Evolutionary conservation across 1,140 invertebrate genomes (phyloP).

Genomic region (Lepidurus couesii): DNA sequence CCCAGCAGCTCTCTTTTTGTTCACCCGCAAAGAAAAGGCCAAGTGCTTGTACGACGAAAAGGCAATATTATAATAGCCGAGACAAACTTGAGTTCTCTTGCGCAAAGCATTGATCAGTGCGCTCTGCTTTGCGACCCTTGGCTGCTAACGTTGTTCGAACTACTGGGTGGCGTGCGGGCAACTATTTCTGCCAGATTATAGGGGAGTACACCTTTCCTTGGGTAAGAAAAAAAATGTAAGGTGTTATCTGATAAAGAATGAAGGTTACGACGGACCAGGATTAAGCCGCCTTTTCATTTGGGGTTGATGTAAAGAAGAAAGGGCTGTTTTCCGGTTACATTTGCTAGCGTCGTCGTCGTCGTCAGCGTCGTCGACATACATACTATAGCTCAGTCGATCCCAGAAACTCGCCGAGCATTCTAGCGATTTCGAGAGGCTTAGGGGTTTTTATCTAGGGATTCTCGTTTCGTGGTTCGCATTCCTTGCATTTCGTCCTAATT

Average conservation of each 20-base stretch:
- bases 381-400: slow-evolving; percentile 17
- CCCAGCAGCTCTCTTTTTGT: too few relatives aligned
- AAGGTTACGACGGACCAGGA: too few relatives aligned
- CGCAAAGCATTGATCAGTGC: background rate
- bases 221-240: too few relatives aligned
- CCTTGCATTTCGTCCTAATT: too few relatives aligned
- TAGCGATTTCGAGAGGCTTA: background rate
- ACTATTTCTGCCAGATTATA: too few relatives aligned
- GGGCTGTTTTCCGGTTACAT: background rate
- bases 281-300: background rate
- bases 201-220: too few relatives aligned
- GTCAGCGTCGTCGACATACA: slow-evolving; percentile 8
- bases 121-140: background rate
- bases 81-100: background rate
- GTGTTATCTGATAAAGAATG: too few relatives aligned
- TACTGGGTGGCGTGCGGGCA: too few relatives aligned
- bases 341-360: slow-evolving; percentile 11
- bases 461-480: too few relatives aligned
- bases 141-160: too few relatives aligned
- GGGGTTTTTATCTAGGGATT: background rate
- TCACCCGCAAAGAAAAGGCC: background rate
- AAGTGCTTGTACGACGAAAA: background rate
- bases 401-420: slow-evolving; percentile 12
- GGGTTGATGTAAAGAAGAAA: background rate
- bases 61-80: background rate